These are phyloP conservation scores for Dicycla oo DNA, from an alignment of 2,888 invertebrate genomes.

Conservation along the genomic window DNA sequence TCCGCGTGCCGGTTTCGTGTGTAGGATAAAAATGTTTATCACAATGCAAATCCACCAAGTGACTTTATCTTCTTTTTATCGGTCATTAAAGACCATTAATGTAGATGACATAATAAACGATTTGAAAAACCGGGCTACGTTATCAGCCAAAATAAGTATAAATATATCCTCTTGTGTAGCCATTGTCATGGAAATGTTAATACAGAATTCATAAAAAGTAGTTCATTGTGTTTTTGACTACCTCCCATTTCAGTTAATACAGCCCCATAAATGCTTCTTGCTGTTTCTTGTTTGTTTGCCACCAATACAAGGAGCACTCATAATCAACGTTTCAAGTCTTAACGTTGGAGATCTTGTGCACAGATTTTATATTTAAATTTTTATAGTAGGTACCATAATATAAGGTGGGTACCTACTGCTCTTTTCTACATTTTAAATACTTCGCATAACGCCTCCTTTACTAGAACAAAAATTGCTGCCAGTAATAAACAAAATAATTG, in stretches of 20 bases:
- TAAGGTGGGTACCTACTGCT: too few relatives aligned
- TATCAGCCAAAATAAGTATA: constrained; percentile 12
- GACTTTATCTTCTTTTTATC: not conserved
- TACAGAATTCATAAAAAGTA: not conserved
- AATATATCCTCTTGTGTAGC: not conserved
- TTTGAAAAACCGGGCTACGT: not conserved
- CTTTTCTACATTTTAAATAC: not conserved
- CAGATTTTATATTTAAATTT: not conserved
- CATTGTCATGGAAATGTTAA: constrained; percentile 24
- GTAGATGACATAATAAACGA: not conserved
- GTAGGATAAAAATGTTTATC: constrained; percentile 17
- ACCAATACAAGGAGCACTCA: not conserved
- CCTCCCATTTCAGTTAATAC: not conserved
- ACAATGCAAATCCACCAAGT: too few relatives aligned
- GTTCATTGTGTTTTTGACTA: not conserved
- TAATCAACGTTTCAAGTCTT: not conserved
- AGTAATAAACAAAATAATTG: constrained; percentile 5
- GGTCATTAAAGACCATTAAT: not conserved
- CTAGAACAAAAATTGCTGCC: not conserved
- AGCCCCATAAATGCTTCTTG: too few relatives aligned
- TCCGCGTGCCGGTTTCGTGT: constrained; percentile 6
- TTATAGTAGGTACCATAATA: too few relatives aligned
- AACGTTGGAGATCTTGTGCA: too few relatives aligned
- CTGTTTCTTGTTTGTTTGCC: not conserved
- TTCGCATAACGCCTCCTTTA: not conserved